phyloP scores from a whole-genome alignment of 2,797 vertebrate species.

The Gobionotothen gibberifrons region DNA sequence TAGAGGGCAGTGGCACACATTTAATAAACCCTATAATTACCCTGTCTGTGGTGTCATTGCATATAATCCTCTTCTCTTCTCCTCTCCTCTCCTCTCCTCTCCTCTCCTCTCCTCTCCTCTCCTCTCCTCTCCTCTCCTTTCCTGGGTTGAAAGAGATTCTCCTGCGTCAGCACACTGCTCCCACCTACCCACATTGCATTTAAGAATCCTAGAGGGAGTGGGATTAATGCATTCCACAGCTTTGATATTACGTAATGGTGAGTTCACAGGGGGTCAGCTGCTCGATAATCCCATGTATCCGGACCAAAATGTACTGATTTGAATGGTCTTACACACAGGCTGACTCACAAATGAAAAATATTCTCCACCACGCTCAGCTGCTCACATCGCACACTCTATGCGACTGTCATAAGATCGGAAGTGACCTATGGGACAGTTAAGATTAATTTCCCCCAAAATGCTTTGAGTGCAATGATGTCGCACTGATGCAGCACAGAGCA shows the following conservation, averaged over 20 bases:
- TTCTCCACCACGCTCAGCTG: conserved; percentile 6
- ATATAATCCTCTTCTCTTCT: conserved; percentile 39
- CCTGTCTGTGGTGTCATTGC: conserved; percentile 19
- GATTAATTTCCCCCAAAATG: conserved; percentile 64
- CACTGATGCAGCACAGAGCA: conserved; percentile 8
- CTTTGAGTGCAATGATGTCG: conserved; percentile 43
- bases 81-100: neutral
- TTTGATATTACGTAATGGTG: conserved; percentile 45
- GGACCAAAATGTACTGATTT: conserved; percentile 58
- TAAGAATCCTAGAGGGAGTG: conserved; percentile 45
- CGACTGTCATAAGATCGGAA: conserved; percentile 35
- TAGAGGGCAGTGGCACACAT: conserved; percentile 36
- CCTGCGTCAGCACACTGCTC: conserved; percentile 38
- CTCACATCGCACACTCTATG: conserved; percentile 24
- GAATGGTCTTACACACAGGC: conserved; percentile 51
- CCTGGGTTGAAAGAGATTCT: conserved; percentile 12
- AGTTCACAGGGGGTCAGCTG: conserved; percentile 50
- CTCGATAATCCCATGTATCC: conserved; percentile 61
- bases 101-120: no score
- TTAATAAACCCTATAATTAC: conserved; percentile 46
- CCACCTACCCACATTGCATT: conserved; percentile 37
- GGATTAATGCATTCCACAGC: conserved; percentile 52
- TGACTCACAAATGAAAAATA: conserved; percentile 44
- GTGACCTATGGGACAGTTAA: conserved; percentile 43
- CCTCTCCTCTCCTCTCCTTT: neutral